Conservation (phyloP, 2,797 vertebrate genomes). For the Tinamus major region DNA sequence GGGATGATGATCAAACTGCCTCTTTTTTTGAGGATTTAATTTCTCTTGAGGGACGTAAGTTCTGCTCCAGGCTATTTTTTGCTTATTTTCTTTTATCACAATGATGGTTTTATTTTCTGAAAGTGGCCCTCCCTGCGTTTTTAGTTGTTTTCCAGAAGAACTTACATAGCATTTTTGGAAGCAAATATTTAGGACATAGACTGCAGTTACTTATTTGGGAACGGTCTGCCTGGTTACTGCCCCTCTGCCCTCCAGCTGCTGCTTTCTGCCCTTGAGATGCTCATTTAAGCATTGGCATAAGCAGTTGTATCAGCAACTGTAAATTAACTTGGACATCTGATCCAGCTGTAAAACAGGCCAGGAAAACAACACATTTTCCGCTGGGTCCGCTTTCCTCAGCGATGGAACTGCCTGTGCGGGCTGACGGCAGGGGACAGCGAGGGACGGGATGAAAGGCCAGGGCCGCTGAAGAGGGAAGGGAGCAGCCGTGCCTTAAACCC, state of each 20-base stretch:
- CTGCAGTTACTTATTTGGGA: neutral
- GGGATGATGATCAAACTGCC: slow-evolving; percentile 28
- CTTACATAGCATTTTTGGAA: neutral
- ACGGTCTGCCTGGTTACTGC: neutral
- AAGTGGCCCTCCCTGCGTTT: neutral
- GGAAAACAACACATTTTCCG: neutral
- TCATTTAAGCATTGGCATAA: neutral
- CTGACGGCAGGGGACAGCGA: neutral
- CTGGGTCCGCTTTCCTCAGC: neutral
- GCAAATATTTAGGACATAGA: neutral
- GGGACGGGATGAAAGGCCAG: neutral
- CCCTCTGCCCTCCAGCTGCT: neutral
- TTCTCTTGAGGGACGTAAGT: slow-evolving; percentile 25
- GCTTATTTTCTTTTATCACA: neutral
- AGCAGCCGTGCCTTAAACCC: neutral
- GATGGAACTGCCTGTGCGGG: neutral
- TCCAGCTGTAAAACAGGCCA: neutral
- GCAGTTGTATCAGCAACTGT: neutral
- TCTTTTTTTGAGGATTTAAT: slow-evolving; percentile 17
- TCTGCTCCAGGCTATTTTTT: neutral
- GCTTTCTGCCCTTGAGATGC: neutral
- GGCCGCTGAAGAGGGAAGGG: neutral
- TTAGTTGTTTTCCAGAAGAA: neutral
- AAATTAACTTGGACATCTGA: neutral
- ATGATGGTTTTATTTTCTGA: neutral